Conservation (phyloP, 1,140 invertebrate species). For the Latrodectus geometricus region DNA sequence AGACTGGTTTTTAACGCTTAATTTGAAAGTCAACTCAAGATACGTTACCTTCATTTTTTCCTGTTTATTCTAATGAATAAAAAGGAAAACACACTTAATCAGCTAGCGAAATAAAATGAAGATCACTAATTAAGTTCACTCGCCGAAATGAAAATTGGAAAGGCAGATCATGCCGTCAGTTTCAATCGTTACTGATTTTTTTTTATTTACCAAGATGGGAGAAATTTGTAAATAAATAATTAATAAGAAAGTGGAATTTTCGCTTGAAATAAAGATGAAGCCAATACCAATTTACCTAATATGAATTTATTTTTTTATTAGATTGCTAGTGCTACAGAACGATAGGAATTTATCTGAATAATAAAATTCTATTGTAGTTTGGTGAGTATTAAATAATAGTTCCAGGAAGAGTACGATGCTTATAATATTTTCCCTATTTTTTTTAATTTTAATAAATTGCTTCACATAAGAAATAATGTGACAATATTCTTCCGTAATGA, state of each 20-base stretch:
- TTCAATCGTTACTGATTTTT: not conserved
- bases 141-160: slow-evolving; percentile 1
- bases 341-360: too few species aligned
- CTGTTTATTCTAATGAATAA: not conserved
- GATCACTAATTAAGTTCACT: slow-evolving; percentile 30
- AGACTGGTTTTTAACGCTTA: slow-evolving; percentile 38
- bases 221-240: slow-evolving; percentile 35
- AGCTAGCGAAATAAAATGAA: slow-evolving; percentile 28
- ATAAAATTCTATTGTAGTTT: too few species aligned
- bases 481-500: too few species aligned
- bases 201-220: not conserved
- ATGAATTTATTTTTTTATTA: too few species aligned
- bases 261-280: slow-evolving; percentile 5
- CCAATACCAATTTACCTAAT: too few species aligned
- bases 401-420: too few species aligned
- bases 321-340: too few species aligned
- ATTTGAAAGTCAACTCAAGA: slow-evolving; percentile 29
- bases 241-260: slow-evolving; percentile 24
- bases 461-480: too few species aligned
- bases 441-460: too few species aligned
- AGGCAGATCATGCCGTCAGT: slow-evolving; percentile 3
- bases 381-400: too few species aligned
- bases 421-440: too few species aligned
- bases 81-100: slow-evolving; percentile 28
- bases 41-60: not conserved